Percentiles rank a stretch among this genome's conserved stretches.
phyloP scores from a whole-genome alignment of 2,113 vertebrate species.

The Acinonyx jubatus region DNA sequence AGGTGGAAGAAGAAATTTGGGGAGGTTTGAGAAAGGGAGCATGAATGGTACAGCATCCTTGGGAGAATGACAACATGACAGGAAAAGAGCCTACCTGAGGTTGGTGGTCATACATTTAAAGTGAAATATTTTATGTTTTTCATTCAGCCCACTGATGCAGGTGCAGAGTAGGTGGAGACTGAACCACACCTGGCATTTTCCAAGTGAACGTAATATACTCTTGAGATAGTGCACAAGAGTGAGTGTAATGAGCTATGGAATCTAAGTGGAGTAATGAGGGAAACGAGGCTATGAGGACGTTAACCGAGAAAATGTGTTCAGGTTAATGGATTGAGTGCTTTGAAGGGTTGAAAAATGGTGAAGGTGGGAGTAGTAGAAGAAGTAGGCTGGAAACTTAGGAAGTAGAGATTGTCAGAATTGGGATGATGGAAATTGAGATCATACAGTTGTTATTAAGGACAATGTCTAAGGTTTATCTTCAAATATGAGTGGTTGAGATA shows the following conservation, averaged over 20 bases:
- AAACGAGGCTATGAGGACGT: neutral
- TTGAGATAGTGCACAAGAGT: neutral
- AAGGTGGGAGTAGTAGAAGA: neutral
- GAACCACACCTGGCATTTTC: neutral
- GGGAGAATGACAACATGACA: neutral
- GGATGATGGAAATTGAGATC: neutral
- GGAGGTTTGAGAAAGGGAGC: neutral
- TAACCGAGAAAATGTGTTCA: neutral
- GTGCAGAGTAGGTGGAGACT: neutral
- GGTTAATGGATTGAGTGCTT: neutral
- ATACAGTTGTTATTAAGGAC: neutral
- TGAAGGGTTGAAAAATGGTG: neutral
- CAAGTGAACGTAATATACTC: neutral
- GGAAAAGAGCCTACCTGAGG: neutral
- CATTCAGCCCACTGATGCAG: neutral
- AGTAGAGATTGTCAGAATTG: neutral
- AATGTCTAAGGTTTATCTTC: neutral
- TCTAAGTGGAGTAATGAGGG: neutral
- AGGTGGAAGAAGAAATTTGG: neutral
- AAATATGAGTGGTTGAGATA: neutral
- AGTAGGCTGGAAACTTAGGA: neutral
- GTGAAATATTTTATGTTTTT: neutral
- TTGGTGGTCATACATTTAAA: neutral
- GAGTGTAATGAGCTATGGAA: neutral
- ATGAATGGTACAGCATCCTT: neutral